These are phyloP conservation scores for Anomalospiza imberbis DNA, from an alignment of 2,797 vertebrate genomes.

Conservation along the genomic window DNA sequence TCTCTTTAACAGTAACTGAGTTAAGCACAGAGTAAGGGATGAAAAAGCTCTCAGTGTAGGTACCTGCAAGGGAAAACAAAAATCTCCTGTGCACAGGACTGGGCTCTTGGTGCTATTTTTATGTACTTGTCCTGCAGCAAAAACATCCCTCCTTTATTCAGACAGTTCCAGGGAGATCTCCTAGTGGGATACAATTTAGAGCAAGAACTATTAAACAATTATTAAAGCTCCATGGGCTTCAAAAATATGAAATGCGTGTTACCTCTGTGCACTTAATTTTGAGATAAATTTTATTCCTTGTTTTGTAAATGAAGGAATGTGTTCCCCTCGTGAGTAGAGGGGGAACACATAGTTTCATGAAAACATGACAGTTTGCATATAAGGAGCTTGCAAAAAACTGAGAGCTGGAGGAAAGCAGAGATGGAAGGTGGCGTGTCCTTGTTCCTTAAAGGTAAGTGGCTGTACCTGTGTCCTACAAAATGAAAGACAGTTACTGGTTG, in stretches of 20 bases:
- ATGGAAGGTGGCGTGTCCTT: neutral
- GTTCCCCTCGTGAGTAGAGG: neutral
- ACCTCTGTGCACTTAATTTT: neutral
- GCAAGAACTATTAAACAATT: neutral
- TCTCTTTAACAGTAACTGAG: neutral
- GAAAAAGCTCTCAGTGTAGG: neutral
- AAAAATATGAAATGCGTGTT: neutral
- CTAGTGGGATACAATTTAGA: neutral
- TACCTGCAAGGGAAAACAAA: neutral
- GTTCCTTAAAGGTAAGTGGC: neutral
- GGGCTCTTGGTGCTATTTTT: neutral
- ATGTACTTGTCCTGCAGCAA: neutral
- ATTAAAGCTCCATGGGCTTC: neutral
- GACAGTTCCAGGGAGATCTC: neutral
- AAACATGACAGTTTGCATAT: neutral
- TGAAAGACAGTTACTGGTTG: conserved; percentile 53
- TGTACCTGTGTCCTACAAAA: conserved; percentile 60
- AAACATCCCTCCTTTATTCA: neutral
- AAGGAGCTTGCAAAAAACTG: neutral
- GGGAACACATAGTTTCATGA: neutral
- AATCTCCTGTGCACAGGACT: neutral
- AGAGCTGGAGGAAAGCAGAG: neutral
- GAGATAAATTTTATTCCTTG: neutral
- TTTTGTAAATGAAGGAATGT: neutral
- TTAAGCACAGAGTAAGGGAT: neutral